Conservation (phyloP, 1,140 invertebrate species). For the Drosophila varians region DNA sequence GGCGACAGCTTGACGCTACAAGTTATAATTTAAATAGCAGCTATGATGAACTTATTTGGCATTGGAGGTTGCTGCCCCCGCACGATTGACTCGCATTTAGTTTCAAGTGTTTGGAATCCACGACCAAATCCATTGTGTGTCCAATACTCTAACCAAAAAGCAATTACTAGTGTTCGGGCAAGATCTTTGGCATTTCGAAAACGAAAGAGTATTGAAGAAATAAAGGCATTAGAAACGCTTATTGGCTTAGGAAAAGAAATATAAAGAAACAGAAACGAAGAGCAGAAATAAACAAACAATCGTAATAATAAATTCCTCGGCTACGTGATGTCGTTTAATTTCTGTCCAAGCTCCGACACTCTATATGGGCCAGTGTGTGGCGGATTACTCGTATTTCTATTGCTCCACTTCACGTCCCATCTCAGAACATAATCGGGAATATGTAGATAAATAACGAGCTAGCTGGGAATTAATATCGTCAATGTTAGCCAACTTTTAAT, state of each 20-base stretch:
- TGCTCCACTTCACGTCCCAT: constrained; percentile 3
- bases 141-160: constrained; percentile 11
- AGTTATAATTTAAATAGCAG: constrained; percentile 31
- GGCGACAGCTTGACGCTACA: constrained; percentile 23
- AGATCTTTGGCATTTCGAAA: not conserved
- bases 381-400: not conserved
- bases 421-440: not conserved
- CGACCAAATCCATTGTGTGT: too few species aligned
- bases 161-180: not conserved
- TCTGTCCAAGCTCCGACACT: constrained; percentile 10
- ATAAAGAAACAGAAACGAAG: too few species aligned
- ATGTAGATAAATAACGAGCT: not conserved
- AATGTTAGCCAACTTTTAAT: constrained; percentile 36
- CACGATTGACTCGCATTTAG: constrained; percentile 55
- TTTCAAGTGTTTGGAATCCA: constrained; percentile 13
- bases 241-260: constrained; percentile 42
- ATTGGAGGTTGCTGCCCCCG: constrained; percentile 72
- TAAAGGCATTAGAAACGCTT: constrained; percentile 44
- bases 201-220: too few species aligned
- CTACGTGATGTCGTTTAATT: constrained; percentile 43
- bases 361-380: constrained; percentile 48
- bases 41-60: too few species aligned
- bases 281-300: constrained; percentile 4
- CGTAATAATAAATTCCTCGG: constrained; percentile 42
- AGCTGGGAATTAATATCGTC: constrained; percentile 1